Percentiles rank a stretch among this genome's conserved stretches.
phyloP scores from a whole-genome alignment of 2,797 vertebrate genomes.

The Lepus oiostolus region DNA sequence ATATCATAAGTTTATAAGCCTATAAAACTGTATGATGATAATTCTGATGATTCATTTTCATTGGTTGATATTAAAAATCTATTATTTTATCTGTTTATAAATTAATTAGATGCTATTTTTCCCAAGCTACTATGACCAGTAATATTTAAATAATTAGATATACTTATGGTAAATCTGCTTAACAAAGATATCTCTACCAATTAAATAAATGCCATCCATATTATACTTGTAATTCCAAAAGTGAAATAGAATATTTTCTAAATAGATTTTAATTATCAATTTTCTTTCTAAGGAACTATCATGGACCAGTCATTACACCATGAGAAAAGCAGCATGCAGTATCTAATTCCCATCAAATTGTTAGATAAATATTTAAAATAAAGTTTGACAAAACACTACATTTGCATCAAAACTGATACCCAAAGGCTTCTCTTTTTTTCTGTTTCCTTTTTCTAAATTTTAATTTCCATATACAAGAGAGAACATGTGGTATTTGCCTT shows the following conservation, averaged over 20 bases:
- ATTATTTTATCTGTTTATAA: not conserved
- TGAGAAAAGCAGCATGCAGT: not conserved
- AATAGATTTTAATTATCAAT: not conserved
- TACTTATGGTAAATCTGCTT: not conserved
- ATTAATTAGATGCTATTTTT: not conserved
- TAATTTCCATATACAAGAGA: too few species aligned
- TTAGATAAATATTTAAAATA: too few species aligned
- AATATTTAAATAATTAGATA: not conserved
- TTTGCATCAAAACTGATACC: too few species aligned
- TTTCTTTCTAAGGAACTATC: not conserved
- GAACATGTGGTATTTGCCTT: too few species aligned
- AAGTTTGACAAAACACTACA: too few species aligned
- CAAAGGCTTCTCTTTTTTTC: too few species aligned
- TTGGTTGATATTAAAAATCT: not conserved
- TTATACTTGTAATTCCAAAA: not conserved
- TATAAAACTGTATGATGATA: constrained; percentile 11
- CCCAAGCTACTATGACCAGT: not conserved
- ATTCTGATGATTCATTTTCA: not conserved
- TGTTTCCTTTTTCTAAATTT: too few species aligned
- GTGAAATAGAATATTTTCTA: constrained; percentile 11
- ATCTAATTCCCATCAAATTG: too few species aligned
- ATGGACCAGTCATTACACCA: not conserved
- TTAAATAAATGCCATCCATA: not conserved
- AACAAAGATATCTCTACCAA: not conserved
- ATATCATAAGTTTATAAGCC: not conserved